Percentiles rank a stretch among this genome's conserved stretches.
Evolutionary conservation across 2,113 vertebrate species (phyloP).

Genomic region (Platycercus adscitus): DNA sequence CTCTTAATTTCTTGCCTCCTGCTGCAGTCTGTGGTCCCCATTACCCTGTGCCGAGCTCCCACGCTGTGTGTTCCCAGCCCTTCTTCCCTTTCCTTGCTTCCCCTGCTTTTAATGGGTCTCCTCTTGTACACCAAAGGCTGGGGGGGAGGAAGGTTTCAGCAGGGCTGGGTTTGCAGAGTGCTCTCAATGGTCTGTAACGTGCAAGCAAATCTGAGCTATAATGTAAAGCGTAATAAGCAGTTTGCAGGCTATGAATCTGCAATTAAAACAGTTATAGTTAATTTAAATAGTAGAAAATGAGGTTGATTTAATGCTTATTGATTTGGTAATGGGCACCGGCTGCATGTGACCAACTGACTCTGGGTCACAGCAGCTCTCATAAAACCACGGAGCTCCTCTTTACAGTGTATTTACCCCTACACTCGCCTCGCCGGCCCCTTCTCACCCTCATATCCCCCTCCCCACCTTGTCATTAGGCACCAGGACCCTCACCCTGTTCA

Average conservation of each 20-base stretch:
- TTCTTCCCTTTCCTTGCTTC: neutral
- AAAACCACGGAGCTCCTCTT: neutral
- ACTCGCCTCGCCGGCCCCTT: neutral
- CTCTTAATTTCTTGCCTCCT: neutral
- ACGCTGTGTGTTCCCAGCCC: neutral
- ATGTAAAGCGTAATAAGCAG: conserved; percentile 61
- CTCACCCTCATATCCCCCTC: neutral
- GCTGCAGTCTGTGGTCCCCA: neutral
- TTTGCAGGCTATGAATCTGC: conserved; percentile 65
- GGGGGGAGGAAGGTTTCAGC: neutral
- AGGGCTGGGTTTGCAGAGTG: conserved; percentile 43
- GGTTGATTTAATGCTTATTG: conserved; percentile 63
- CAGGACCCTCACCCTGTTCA: neutral
- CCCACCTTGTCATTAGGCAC: neutral
- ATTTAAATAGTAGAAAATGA: conserved; percentile 72
- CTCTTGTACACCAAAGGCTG: neutral
- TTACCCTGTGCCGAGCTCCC: neutral
- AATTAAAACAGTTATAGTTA: conserved; percentile 72
- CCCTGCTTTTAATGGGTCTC: neutral
- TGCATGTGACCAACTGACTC: conserved; percentile 53
- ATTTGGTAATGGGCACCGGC: conserved; percentile 61
- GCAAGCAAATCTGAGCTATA: conserved; percentile 62
- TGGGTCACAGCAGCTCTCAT: conserved; percentile 31
- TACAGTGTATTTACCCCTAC: neutral
- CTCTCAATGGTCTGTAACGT: conserved; percentile 69